Base-by-base conservation (phyloP, 2,797 vertebrate species). In the Naso thynnoides region DNA sequence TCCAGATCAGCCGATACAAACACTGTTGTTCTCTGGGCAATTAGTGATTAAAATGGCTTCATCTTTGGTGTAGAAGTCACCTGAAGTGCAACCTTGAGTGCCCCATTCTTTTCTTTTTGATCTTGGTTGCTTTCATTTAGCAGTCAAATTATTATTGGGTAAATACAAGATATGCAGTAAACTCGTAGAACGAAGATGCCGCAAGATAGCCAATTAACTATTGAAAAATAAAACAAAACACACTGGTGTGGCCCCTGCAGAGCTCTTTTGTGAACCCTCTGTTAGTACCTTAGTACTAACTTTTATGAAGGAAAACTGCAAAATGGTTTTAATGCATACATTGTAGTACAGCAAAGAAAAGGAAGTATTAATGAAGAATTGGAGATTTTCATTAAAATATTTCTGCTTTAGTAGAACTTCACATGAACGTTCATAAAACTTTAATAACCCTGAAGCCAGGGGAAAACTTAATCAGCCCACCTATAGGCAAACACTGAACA, bases 231-330 rank as follows among this genome's bases (percentile, higher is more conserved):
- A n/a, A n/a, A n/a, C n/a, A n/a, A n/a, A n/a, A n/a, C n/a, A n/a
- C n/a, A n/a, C n/a, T n/a, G n/a, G n/a, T n/a, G n/a, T n/a, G n/a
- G n/a, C n/a, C n/a, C n/a, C n/a, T n/a, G n/a, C 23, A 50, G 36
- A 68, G 55, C 33, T 33, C 24, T 52, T 38, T n/a, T 19, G 31
- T 61, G 29, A 69, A 72, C 58, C 42, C 71, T 36, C 8, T 56
- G 11, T 68, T 24, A 2, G 16, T 59, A 14, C 64, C 48, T n/a
- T n/a, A n/a, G n/a, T n/a, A n/a, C n/a, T n/a, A n/a, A n/a, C n/a
- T n/a, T n/a, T n/a, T 8, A 52, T 15, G 1, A 26, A n/a, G 9
- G 19, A 39, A 67, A 63, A 55, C 29, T 27, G 33, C 36, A 54
- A 56, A 77, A 74, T 54, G 11, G 19, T 29, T 50, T 42, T 2